Evolutionary conservation across 2,797 vertebrate species (phyloP), one percentile per base, ranked within the genome.

Genomic region (Melanotaenia trifasciata): DNA sequence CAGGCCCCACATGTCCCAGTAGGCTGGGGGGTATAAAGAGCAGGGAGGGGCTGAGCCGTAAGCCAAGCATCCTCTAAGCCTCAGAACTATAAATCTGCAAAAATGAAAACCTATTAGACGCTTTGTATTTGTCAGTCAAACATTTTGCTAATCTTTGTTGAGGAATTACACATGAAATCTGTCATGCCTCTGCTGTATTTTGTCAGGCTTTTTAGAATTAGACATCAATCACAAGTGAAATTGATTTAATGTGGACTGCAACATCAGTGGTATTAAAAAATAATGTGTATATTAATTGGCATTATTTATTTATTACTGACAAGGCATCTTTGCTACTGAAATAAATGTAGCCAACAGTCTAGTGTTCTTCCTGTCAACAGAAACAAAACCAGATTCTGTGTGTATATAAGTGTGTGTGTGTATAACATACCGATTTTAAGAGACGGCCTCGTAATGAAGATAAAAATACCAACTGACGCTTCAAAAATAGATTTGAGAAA

Each of bases 81-180:
- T 84, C 76, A 69, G 67, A 86, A 73, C 73, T 78, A 62, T 70
- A 78, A 81, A 87, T 77, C 72, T 78, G 70, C 18, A 71, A 61
- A 69, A 60, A 72, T 45, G 3, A 54, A 51, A 78, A 8, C 16
- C 65, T 73, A 70, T 88, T 78, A 84, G 78, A 50, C 1, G 9
- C 76, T 83, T 84, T 78, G 68, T 81, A 68, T 85, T 85, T 87
- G 81, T 79, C 81, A 81, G 67, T 79, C 71, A 89, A 78, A 77
- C 50, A 56, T 64, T 78, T 83, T 51, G 62, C 53, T 71, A 30
- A 69, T 83, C 64, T 76, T 79, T 70, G 51, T 66, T 16, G 30
- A 57, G 56, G 40, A 80, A 70, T 67, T 79, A 65, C 53, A 70
- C 69, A 63, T 32, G 67, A 79, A 71, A 73, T 83, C 81, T 84